Base-by-base conservation (phyloP, 2,888 invertebrate genomes). In the Cetonia aurata region DNA sequence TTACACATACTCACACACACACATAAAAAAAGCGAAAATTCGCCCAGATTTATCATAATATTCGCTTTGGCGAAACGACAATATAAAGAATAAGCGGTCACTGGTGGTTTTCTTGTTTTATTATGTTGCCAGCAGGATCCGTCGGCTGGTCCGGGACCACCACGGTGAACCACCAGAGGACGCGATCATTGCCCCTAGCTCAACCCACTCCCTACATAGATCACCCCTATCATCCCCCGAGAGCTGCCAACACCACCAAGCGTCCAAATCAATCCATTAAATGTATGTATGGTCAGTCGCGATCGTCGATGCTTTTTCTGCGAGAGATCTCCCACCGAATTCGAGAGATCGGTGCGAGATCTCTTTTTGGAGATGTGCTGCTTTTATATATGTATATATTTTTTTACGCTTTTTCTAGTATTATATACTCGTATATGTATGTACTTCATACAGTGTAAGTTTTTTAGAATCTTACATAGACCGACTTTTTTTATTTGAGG, bases 161-260 rank as follows among this genome's bases (percentile, higher is more conserved):
- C 37, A 37, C 37, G 37, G 81, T 82, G 75, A 80, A 78, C 75
- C 92, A 92, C 84, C 91, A 89, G 83, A 87, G 92, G 82, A 92
- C 92, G 74, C 86, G 91, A 81, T 92, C 91, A 79, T 89, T 91
- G 81, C 91, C 92, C 73, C 83, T 92, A 74, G 81, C 83, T 77
- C 79, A 81, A 76, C 80, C 81, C 73, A 78, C 80, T 77, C 77
- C 80, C 75, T 73, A 75, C 76, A 78, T 77, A 75, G 79, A 78
- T 75, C 78, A 78, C 73, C 77, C 75, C 69, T 73, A 75, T 75
- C 80, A 77, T 77, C 77, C 76, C 71, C 75, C 75, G 74, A 78
- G 76, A 77, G 77, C 77, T 75, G 37, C 25, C 25, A 25, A 25
- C 25, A 25, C 37, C 37, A 77, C 78, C 77, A 82, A 82, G 77